Percentiles rank a stretch among this genome's conserved stretches.
phyloP scores from a whole-genome alignment of 1,140 invertebrate genomes.

The Reticulitermes speratus region DNA sequence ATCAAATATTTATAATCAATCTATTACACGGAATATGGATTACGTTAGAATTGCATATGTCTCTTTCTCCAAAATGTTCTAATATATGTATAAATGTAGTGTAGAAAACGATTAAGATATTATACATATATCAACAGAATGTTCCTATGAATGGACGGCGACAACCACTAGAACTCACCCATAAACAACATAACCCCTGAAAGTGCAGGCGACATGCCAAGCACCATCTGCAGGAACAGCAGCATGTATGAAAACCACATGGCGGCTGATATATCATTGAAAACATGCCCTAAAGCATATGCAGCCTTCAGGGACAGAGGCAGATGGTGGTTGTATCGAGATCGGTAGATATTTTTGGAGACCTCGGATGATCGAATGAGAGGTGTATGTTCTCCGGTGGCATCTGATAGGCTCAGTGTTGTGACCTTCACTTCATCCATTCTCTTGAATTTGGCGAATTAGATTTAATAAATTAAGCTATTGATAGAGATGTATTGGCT shows the following conservation, averaged over 20 bases:
- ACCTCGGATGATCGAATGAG: background rate
- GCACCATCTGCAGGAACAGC: slow-evolving; percentile 81
- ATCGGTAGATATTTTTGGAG: background rate
- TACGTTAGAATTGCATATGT: too few relatives aligned
- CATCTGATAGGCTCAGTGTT: background rate
- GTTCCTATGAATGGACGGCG: too few relatives aligned
- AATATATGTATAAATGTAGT: too few relatives aligned
- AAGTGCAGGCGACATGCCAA: slow-evolving; percentile 65
- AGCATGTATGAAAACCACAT: slow-evolving; percentile 95
- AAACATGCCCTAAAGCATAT: slow-evolving; percentile 82
- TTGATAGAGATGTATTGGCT: background rate
- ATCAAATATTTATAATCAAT: too few relatives aligned
- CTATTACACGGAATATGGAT: too few relatives aligned
- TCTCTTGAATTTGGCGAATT: background rate
- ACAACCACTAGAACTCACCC: slow-evolving; percentile 50
- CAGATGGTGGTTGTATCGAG: background rate
- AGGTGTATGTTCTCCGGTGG: background rate
- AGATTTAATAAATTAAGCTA: background rate
- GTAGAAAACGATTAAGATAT: too few relatives aligned
- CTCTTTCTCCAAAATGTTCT: too few relatives aligned
- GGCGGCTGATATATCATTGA: slow-evolving; percentile 87
- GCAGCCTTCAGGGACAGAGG: slow-evolving; percentile 40
- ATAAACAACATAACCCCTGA: slow-evolving; percentile 77
- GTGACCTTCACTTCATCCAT: background rate
- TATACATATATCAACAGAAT: too few relatives aligned